Evolutionary conservation across 2,888 invertebrate species (phyloP), one percentile per base, ranked within the genome.

Genomic region (Melieria picta): DNA sequence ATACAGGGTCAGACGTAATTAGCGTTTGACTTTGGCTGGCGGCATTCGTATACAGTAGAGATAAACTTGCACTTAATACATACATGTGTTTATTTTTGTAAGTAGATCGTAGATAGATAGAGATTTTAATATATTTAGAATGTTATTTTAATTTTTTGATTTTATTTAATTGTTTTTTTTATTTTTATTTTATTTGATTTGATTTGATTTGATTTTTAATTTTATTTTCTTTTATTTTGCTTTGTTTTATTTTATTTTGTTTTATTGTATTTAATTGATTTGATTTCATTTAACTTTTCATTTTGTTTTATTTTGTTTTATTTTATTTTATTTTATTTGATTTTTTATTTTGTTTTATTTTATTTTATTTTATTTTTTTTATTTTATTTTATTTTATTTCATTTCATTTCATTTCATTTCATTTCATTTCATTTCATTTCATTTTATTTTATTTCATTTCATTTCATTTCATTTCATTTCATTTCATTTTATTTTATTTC

Each of bases 311-410:
- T 65, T 10, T 58, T 50, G 4, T 50, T 61, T 70, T 46, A 13
- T 60, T 30, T 69, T 55, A 47, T 63, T 66, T 55, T 50, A 45
- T 72, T 52, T 65, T 63, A 16, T 52, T 52, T 9, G 11, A 45
- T 10, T 47, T 57, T 46, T 57, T 57, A 9, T 43, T 11, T 60
- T 16, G 47, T 50, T 56, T 48, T n/a, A 62, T 55, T 57, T 7
- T 58, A 56, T 30, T 5, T 57, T 16, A 43, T 4, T 13, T 56
- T 52, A 10, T 16, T 13, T 13, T 61, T 30, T 30, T 3, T 1
- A 30, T 30, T 30, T 30, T 30, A 30, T 30, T 30, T 30, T 30
- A 30, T 30, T 30, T 30, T 30, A 30, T 30, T 3, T 30, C 2
- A 30, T 30, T 30, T 30, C 0, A 30, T 30, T 30, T 30, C 0